Percentiles rank a stretch among this genome's conserved stretches.
Evolutionary conservation across 2,797 vertebrate genomes (phyloP).

Genomic region (Sebastiscus tertius): DNA sequence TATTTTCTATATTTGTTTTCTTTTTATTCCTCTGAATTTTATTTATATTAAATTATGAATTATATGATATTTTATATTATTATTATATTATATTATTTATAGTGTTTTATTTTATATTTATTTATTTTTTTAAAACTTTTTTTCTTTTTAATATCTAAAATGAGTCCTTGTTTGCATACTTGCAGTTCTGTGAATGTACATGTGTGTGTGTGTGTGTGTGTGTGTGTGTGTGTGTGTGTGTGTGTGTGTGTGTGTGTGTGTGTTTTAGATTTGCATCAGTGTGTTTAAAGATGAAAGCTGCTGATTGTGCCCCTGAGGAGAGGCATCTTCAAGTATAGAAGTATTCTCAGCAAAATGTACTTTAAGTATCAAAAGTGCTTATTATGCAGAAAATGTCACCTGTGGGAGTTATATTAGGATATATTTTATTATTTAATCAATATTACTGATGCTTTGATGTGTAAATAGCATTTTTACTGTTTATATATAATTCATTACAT

Average conservation of each 20-base stretch:
- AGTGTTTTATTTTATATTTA: no score
- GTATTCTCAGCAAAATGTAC: background rate
- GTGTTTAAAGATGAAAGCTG: constrained; percentile 6
- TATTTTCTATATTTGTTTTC: no score
- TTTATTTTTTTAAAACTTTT: no score
- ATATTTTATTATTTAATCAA: background rate
- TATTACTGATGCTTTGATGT: background rate
- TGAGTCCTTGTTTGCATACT: no score
- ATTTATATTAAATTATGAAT: no score
- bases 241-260: background rate
- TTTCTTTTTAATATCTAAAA: no score
- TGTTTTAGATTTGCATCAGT: background rate
- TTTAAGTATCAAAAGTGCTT: background rate
- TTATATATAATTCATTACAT: background rate
- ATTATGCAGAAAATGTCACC: background rate
- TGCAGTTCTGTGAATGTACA: no score
- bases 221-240: background rate
- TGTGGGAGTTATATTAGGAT: background rate
- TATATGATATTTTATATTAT: no score
- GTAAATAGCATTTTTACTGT: background rate
- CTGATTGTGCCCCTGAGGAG: constrained; percentile 6
- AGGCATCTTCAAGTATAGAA: background rate
- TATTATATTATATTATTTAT: no score
- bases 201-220: background rate
- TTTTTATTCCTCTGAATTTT: no score